Percentiles rank a stretch among this genome's conserved stretches.
These are phyloP conservation scores for Mythimna loreyi DNA, from an alignment of 2,888 invertebrate genomes.

Conservation along the genomic window DNA sequence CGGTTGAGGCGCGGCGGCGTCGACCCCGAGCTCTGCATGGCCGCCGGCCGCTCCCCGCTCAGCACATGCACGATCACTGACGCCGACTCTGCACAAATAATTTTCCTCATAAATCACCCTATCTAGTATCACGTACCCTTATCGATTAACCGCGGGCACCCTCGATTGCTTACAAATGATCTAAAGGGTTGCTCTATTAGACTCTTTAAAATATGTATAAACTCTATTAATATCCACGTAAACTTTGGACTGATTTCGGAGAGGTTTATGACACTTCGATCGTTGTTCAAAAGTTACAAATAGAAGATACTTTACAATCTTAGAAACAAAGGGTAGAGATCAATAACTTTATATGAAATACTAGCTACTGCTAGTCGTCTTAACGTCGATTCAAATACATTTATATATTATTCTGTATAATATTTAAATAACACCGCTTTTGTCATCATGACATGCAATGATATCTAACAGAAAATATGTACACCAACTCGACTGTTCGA, in stretches of 20 bases:
- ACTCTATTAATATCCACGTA: constrained; percentile 24
- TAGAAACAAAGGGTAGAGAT: not conserved
- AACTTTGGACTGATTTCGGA: constrained; percentile 10
- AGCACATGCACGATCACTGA: constrained; percentile 96
- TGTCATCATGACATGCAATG: constrained; percentile 15
- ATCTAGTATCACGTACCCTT: constrained; percentile 43
- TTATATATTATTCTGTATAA: too few relatives aligned
- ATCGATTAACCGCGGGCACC: constrained; percentile 36
- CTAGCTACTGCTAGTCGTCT: too few relatives aligned
- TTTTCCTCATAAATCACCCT: constrained; percentile 42
- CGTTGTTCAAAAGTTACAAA: not conserved
- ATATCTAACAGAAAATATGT: constrained; percentile 37
- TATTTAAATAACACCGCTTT: constrained; percentile 6
- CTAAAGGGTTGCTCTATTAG: constrained; percentile 38
- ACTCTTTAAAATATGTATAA: constrained; percentile 40
- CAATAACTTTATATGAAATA: not conserved
- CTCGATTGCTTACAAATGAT: constrained; percentile 43
- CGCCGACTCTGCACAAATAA: constrained; percentile 92
- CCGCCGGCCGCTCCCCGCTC: constrained; percentile 93
- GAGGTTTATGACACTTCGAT: constrained; percentile 1
- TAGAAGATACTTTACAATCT: not conserved
- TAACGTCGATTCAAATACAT: too few relatives aligned
- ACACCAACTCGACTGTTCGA: constrained; percentile 23
- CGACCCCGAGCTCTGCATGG: constrained; percentile 91
- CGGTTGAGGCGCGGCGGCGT: constrained; percentile 79